Percentiles rank a stretch among this genome's conserved stretches.
These are phyloP conservation scores for Lasiommata megera DNA, from an alignment of 2,888 invertebrate genomes.

Conservation along the genomic window DNA sequence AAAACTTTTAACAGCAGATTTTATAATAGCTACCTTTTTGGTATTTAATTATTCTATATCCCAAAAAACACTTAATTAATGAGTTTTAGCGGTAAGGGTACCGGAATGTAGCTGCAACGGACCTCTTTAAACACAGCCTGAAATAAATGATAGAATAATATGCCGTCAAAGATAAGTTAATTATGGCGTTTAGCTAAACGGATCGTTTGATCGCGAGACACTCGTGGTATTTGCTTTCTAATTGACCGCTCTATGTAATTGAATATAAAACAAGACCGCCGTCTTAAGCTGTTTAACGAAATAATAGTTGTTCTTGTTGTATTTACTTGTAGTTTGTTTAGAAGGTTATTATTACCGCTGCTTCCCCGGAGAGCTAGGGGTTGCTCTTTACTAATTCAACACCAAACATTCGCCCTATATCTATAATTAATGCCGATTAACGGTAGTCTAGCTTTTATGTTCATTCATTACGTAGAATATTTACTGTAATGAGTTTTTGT, in stretches of 20 bases:
- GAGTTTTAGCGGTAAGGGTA: constrained; percentile 1
- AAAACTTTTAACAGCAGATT: too few relatives aligned
- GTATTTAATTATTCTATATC: not conserved
- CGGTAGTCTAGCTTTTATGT: constrained; percentile 12
- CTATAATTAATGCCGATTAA: constrained; percentile 11
- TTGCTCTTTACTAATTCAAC: constrained; percentile 69
- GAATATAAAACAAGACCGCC: constrained; percentile 55
- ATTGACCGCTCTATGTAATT: constrained; percentile 51
- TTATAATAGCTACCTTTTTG: not conserved
- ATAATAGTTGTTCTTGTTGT: constrained; percentile 69
- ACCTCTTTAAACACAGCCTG: constrained; percentile 13
- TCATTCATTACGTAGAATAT: constrained; percentile 5
- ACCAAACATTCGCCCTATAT: constrained; percentile 44
- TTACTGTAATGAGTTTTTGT: not conserved
- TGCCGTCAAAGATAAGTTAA: constrained; percentile 28
- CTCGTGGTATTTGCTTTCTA: constrained; percentile 38
- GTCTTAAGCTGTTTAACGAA: constrained; percentile 67
- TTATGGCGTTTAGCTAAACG: constrained; percentile 27
- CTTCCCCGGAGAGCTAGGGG: constrained; percentile 60
- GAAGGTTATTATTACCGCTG: constrained; percentile 67
- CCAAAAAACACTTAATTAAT: not conserved
- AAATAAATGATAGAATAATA: constrained; percentile 30
- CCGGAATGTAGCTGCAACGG: constrained; percentile 6
- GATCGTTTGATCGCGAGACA: constrained; percentile 27
- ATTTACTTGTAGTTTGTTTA: constrained; percentile 76